Percentiles rank a stretch among this genome's conserved stretches.
phyloP scores from a whole-genome alignment of 1,140 invertebrate species.

The Cotesia glomerata region DNA sequence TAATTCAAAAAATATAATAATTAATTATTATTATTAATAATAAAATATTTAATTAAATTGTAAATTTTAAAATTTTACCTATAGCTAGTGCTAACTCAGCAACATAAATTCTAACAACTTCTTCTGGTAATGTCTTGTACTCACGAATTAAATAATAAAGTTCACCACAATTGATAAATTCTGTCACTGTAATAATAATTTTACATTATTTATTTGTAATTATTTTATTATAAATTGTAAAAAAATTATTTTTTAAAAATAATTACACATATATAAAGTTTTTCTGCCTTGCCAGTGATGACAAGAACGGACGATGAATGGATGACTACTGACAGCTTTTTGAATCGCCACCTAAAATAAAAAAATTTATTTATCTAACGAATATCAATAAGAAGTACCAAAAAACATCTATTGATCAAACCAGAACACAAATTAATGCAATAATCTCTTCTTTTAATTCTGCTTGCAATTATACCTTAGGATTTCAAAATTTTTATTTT shows the following conservation, averaged over 20 bases:
- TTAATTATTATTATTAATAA: slow-evolving; percentile 2
- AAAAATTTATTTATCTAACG: too few species aligned
- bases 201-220: slow-evolving; percentile 18
- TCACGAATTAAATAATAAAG: slow-evolving; percentile 74
- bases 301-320: slow-evolving; percentile 79
- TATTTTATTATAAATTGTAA: not conserved
- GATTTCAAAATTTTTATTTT: too few species aligned
- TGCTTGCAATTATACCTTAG: too few species aligned
- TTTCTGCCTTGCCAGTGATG: slow-evolving; percentile 85
- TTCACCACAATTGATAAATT: slow-evolving; percentile 83
- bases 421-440: too few species aligned
- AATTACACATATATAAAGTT: slow-evolving; percentile 83
- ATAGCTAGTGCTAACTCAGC: slow-evolving; percentile 84
- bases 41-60: slow-evolving; percentile 14
- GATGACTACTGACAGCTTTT: slow-evolving; percentile 81
- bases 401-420: too few species aligned
- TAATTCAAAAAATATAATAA: too few species aligned
- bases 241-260: slow-evolving; percentile 22
- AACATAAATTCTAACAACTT: slow-evolving; percentile 79
- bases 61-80: slow-evolving; percentile 66
- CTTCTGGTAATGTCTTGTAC: slow-evolving; percentile 75
- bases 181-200: slow-evolving; percentile 71
- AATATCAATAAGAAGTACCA: too few species aligned
- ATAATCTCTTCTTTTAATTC: too few species aligned
- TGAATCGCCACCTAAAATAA: slow-evolving; percentile 69